Evolutionary conservation across 2,797 vertebrate species (phyloP).

Genomic region (Etheostoma nigrum): DNA sequence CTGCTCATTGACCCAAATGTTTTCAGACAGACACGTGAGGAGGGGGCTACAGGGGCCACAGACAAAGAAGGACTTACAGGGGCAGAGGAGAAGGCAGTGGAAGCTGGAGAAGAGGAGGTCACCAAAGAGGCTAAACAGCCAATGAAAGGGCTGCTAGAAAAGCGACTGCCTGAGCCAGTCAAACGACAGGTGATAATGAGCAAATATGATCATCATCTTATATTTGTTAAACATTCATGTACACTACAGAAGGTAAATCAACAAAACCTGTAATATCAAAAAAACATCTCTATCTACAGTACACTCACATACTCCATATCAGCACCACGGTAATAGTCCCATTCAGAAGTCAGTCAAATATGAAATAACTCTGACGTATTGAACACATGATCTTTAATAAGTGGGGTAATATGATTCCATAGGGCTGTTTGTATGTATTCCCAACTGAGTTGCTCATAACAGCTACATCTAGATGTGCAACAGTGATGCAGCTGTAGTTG

Average conservation of each 20-base stretch:
- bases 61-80: slow-evolving; percentile 91
- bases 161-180: slow-evolving; percentile 94
- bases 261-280: slow-evolving; percentile 43
- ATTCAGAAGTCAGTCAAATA: slow-evolving; percentile 66
- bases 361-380: slow-evolving; percentile 46
- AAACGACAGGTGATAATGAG: slow-evolving; percentile 90
- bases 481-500: slow-evolving; percentile 12
- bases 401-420: slow-evolving; percentile 25
- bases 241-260: slow-evolving; percentile 20
- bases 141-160: slow-evolving; percentile 92
- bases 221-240: slow-evolving; percentile 13
- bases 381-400: slow-evolving; percentile 55
- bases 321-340: slow-evolving; percentile 46
- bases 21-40: slow-evolving; percentile 88
- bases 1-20: slow-evolving; percentile 95
- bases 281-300: slow-evolving; percentile 24
- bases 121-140: slow-evolving; percentile 87
- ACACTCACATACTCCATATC: slow-evolving; percentile 44
- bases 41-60: slow-evolving; percentile 65
- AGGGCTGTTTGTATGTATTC: slow-evolving; percentile 30
- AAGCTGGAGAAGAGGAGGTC: slow-evolving; percentile 93
- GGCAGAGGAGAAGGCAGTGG: slow-evolving; percentile 94
- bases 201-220: background rate
- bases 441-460: background rate
- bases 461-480: slow-evolving; percentile 8